phyloP scores from a whole-genome alignment of 2,888 invertebrate genomes.

The Mythimna albipuncta region DNA sequence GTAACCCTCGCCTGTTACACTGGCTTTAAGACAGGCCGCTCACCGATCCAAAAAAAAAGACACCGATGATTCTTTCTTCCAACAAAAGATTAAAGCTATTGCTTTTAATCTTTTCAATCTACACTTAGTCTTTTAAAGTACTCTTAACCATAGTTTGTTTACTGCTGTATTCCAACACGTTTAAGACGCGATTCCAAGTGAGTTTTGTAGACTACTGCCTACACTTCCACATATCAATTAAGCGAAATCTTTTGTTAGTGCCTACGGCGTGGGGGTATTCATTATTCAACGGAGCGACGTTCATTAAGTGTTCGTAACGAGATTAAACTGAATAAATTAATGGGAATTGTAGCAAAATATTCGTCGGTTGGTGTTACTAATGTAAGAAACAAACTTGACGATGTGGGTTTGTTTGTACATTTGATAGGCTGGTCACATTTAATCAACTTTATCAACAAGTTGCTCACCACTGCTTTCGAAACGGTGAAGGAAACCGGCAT shows the following conservation, averaged over 20 bases:
- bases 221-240: conserved; percentile 50
- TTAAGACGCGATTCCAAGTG: conserved; percentile 25
- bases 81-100: conserved; percentile 1
- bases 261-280: conserved; percentile 43
- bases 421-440: neutral
- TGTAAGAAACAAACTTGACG: conserved; percentile 9
- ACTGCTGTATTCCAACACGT: conserved; percentile 14
- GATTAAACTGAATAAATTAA: conserved; percentile 70
- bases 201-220: conserved; percentile 20
- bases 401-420: neutral
- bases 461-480: too few relatives aligned
- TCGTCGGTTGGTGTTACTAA: conserved; percentile 8
- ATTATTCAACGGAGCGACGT: conserved; percentile 67
- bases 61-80: neutral
- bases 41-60: neutral
- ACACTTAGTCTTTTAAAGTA: conserved; percentile 5
- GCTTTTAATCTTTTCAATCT: conserved; percentile 19
- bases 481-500: too few relatives aligned
- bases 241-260: conserved; percentile 51
- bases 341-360: conserved; percentile 66
- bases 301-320: conserved; percentile 70
- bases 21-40: neutral
- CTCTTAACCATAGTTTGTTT: conserved; percentile 8
- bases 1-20: conserved; percentile 29
- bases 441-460: neutral